Percentiles rank a stretch among this genome's conserved stretches.
phyloP scores from a whole-genome alignment of 2,888 invertebrate genomes.

The Pelosia muscerda region DNA sequence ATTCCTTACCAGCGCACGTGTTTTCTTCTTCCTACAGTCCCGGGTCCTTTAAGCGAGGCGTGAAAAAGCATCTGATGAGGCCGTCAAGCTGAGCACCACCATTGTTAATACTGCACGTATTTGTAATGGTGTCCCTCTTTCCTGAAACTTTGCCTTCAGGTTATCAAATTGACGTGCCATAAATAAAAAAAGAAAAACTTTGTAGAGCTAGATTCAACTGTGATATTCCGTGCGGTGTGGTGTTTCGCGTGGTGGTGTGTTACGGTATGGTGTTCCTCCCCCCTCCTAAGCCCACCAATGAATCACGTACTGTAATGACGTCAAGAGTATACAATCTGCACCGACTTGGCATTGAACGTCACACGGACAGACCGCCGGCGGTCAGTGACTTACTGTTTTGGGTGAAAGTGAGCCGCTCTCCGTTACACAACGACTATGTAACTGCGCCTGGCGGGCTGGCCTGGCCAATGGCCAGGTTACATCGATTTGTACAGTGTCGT shows the following conservation, averaged over 20 bases:
- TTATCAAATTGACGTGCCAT: no score
- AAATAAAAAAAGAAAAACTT: no score
- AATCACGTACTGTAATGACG: not conserved
- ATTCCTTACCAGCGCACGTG: no score
- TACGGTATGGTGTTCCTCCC: no score
- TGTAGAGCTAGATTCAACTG: not conserved
- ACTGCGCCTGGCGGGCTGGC: slow-evolving; percentile 30
- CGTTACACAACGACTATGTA: slow-evolving; percentile 53
- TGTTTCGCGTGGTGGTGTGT: no score
- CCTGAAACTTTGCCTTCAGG: no score
- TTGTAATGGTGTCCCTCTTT: no score
- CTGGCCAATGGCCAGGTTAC: slow-evolving; percentile 43
- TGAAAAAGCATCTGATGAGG: no score
- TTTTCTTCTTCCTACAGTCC: no score
- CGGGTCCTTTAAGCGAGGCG: no score
- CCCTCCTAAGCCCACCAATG: not conserved
- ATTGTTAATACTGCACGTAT: no score
- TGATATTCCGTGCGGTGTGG: not conserved
- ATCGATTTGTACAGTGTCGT: not conserved
- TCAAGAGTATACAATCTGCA: not conserved
- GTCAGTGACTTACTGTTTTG: slow-evolving; percentile 66
- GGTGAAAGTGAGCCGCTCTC: slow-evolving; percentile 59
- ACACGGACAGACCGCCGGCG: slow-evolving; percentile 29
- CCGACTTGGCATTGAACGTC: slow-evolving; percentile 6
- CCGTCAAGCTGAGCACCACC: no score